Percentiles rank a stretch among this genome's conserved stretches.
Evolutionary conservation across 1,140 invertebrate species (phyloP).

Genomic region (Hestina assimilis): DNA sequence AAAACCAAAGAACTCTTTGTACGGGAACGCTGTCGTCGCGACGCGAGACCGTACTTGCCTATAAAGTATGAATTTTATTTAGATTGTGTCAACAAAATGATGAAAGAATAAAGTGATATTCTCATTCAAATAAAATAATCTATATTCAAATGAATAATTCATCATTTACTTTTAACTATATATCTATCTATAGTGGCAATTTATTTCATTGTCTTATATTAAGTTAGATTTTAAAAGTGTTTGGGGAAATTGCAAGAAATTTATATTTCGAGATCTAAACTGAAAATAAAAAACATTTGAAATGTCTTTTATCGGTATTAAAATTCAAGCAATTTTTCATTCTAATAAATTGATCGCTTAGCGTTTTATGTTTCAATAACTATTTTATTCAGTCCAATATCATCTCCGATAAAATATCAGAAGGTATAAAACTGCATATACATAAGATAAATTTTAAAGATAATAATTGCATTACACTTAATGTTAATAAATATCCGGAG

Average conservation of each 20-base stretch:
- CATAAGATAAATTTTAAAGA: neutral
- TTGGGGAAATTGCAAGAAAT: too few species aligned
- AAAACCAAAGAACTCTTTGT: conserved; percentile 34
- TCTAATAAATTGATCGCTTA: neutral
- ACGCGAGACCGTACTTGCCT: conserved; percentile 23
- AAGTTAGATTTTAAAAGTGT: too few species aligned
- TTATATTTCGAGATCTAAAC: too few species aligned
- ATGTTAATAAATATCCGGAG: neutral
- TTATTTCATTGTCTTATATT: too few species aligned
- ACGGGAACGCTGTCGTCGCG: conserved; percentile 13
- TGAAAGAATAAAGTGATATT: too few species aligned
- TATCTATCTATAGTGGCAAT: too few species aligned
- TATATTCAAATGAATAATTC: neutral
- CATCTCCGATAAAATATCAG: neutral
- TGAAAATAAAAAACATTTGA: too few species aligned
- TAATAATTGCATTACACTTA: neutral
- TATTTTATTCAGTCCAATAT: neutral
- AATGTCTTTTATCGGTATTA: too few species aligned
- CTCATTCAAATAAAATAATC: neutral
- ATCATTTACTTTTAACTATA: too few species aligned
- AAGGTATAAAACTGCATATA: neutral
- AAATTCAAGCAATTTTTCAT: too few species aligned
- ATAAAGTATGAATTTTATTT: conserved; percentile 16
- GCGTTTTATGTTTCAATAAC: conserved; percentile 6
- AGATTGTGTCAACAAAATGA: neutral